Conservation (phyloP, 2,888 invertebrate species). For the Campoletis raptor region DNA sequence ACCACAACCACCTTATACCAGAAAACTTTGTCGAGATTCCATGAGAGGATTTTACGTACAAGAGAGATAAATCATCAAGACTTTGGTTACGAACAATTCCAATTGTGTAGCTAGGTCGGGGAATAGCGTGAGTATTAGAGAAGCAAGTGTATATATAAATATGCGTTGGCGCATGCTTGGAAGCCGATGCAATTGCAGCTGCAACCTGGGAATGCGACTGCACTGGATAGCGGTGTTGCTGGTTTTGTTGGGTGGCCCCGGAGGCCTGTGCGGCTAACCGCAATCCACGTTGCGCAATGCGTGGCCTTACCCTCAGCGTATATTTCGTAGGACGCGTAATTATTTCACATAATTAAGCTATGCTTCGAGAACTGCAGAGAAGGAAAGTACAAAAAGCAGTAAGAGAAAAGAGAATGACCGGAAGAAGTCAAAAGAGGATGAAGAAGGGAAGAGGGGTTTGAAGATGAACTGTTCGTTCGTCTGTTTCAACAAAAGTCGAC, state of each 20-base stretch:
- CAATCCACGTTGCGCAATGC: conserved; percentile 76
- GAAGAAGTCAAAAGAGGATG: conserved; percentile 3
- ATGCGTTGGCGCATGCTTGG: conserved; percentile 44
- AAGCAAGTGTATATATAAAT: background rate
- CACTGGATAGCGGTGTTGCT: conserved; percentile 57
- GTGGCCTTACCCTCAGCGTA: conserved; percentile 71
- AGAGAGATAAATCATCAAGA: conserved; percentile 20
- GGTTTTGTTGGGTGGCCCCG: conserved; percentile 67
- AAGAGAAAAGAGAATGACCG: conserved; percentile 13
- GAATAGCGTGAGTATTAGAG: conserved; percentile 22
- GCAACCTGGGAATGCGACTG: conserved; percentile 72
- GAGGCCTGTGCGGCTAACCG: conserved; percentile 74
- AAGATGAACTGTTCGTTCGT: conserved; percentile 38
- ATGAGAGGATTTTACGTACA: conserved; percentile 10
- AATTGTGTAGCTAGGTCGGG: conserved; percentile 38
- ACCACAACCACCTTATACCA: background rate
- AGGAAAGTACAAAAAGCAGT: conserved; percentile 11
- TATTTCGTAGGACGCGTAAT: conserved; percentile 75
- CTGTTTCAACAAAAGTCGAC: conserved; percentile 10
- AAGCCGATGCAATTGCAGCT: conserved; percentile 63
- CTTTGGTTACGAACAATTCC: conserved; percentile 36
- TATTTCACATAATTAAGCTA: conserved; percentile 80
- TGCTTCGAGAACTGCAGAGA: conserved; percentile 26
- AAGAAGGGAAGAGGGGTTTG: background rate
- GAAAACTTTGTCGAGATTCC: background rate